Evolutionary conservation across 2,797 vertebrate genomes (phyloP).

Genomic region (Alfaro cultratus): DNA sequence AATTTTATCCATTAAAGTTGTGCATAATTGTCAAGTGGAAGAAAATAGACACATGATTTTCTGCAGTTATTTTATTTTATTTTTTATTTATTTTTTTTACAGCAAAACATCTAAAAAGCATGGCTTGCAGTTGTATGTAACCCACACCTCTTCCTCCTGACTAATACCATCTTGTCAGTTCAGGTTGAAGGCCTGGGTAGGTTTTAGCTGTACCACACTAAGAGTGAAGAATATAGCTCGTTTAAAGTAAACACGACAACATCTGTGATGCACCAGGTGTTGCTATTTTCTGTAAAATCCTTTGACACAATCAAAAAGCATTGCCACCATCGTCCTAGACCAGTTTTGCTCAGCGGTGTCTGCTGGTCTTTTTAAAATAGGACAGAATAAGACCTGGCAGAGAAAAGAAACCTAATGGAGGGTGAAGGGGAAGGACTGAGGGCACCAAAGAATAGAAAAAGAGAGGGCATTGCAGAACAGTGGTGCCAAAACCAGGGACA

Average conservation of each 20-base stretch:
- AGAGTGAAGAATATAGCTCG: neutral
- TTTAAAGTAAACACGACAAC: conserved; percentile 41
- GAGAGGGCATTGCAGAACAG: conserved; percentile 65
- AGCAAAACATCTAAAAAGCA: neutral
- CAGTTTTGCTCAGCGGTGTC: conserved; percentile 45
- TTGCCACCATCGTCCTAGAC: conserved; percentile 5
- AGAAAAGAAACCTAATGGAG: conserved; percentile 54
- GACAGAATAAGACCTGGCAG: conserved; percentile 41
- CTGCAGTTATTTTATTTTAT: no score
- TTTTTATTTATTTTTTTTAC: neutral
- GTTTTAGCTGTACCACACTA: neutral
- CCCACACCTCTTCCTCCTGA: neutral
- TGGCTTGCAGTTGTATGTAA: neutral
- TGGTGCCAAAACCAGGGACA: conserved; percentile 76
- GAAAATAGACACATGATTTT: neutral
- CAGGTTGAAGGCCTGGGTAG: neutral
- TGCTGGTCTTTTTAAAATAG: conserved; percentile 21
- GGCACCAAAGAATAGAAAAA: conserved; percentile 59
- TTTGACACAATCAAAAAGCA: conserved; percentile 57
- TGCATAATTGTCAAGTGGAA: neutral
- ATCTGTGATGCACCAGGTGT: conserved; percentile 42
- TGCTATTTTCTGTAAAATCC: conserved; percentile 51
- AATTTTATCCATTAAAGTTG: neutral
- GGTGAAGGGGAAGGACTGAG: conserved; percentile 54
- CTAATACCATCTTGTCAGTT: neutral